Evolutionary conservation across 2,797 vertebrate species (phyloP).

Genomic region (Pangasius sanitwongsei): DNA sequence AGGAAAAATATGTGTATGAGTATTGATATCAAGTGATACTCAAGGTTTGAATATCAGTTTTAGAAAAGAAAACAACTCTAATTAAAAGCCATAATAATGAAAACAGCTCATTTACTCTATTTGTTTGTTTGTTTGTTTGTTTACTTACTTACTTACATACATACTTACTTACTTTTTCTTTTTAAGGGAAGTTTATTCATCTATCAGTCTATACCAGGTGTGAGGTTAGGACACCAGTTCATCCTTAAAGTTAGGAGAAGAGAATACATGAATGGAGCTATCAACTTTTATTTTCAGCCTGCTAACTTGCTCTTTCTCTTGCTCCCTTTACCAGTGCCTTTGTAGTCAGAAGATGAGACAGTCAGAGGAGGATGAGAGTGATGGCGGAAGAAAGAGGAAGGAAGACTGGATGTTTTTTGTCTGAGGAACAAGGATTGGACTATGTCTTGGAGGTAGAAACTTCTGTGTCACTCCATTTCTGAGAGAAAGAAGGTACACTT

Average conservation of each 20-base stretch:
- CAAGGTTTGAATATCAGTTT: too few relatives aligned
- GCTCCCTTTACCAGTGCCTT: neutral
- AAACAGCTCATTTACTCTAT: too few relatives aligned
- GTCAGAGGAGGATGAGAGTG: neutral
- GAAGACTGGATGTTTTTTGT: slow-evolving; percentile 1
- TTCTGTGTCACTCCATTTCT: slow-evolving; percentile 15
- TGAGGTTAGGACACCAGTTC: slow-evolving; percentile 34
- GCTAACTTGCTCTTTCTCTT: slow-evolving; percentile 13
- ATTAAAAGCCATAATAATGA: too few relatives aligned
- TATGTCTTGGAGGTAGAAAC: slow-evolving; percentile 18
- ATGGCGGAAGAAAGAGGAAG: neutral
- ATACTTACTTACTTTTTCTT: too few relatives aligned
- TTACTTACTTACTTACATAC: too few relatives aligned
- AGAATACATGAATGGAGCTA: neutral
- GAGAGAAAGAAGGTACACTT: neutral
- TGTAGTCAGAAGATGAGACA: slow-evolving; percentile 41
- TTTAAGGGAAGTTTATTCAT: slow-evolving; percentile 12
- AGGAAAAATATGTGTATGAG: too few relatives aligned
- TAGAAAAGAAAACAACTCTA: too few relatives aligned
- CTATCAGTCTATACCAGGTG: neutral
- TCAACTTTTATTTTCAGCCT: slow-evolving; percentile 29
- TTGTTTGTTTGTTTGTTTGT: too few relatives aligned
- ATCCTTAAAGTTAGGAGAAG: slow-evolving; percentile 41
- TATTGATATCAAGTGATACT: too few relatives aligned
- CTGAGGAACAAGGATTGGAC: neutral